Base-by-base conservation (phyloP, 2,888 invertebrate genomes). In the Drosophila quinaria region DNA sequence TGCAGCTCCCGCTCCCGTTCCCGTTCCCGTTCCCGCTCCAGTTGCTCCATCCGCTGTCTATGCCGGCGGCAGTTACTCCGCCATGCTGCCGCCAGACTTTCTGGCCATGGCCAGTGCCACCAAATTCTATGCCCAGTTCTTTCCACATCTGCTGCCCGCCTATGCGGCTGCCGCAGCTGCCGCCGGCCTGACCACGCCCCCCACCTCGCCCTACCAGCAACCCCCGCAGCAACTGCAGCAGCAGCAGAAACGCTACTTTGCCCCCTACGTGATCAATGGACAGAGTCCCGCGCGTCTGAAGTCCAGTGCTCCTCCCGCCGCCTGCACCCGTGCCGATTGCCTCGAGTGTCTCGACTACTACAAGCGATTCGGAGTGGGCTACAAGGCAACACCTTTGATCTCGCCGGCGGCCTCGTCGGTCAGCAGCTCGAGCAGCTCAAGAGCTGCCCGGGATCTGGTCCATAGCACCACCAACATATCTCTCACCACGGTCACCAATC, bases 71-170 rank as follows among this genome's bases (percentile, higher is more conserved):
- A 72, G 70, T 22, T 89, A 88, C 41, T 62, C 77, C 41, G 60
- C 77, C 37, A 84, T 87, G 73, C 13, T 78, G 50, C 90, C 90
- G 29, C 78, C 85, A 37, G 90, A 92, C 42, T 68, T 92, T 37
- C 64, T 91, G 58, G 91, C 91, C 49, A 91, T 92, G 51, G 91
- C 91, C 17, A 91, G 84, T 69, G 91, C 91, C 3, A 91, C 91
- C 29, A 91, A 92, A 41, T 90, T 92, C 54, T 91, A 91, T 78
- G 90, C 92, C 9, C 92, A 92, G 37, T 91, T 92, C 60, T 89
- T 91, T 54, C 91, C 91, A 2, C 91, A 91, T n/a, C 70, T 92
- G 59, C 77, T 91, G 69, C 87, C 91, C 44, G 87, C 83, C 37
- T 91, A 91, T 63, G 80, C 86, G 13, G 78, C 81, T 2, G 90